These are phyloP conservation scores for Oxygymnocypris stewartii DNA, from an alignment of 2,113 vertebrate genomes.

Conservation along the genomic window DNA sequence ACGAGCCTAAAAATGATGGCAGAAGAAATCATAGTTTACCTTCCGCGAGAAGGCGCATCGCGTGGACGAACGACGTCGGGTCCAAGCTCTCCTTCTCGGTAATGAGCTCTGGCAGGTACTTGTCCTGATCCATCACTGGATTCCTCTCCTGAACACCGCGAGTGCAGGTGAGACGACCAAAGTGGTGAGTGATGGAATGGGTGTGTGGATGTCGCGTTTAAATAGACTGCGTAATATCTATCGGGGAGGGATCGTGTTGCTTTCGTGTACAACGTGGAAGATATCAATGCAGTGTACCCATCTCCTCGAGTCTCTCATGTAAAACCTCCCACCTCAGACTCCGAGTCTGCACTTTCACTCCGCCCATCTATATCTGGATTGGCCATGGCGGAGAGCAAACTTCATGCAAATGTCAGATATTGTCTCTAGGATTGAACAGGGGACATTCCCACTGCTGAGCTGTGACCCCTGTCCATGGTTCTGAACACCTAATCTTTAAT, in stretches of 20 bases:
- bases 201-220: constrained; percentile 56
- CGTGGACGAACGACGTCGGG: constrained; percentile 85
- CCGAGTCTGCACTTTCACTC: constrained; percentile 62
- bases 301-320: constrained; percentile 63
- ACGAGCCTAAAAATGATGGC: not conserved
- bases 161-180: constrained; percentile 68
- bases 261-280: constrained; percentile 55
- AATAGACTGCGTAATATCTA: constrained; percentile 42
- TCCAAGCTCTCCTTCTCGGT: constrained; percentile 91
- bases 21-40: constrained; percentile 74
- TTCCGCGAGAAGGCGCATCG: constrained; percentile 88
- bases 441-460: not conserved
- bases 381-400: constrained; percentile 63
- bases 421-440: constrained; percentile 14
- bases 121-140: constrained; percentile 86
- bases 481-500: constrained; percentile 51
- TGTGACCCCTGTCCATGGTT: constrained; percentile 61
- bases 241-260: constrained; percentile 42
- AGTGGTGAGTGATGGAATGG: constrained; percentile 61
- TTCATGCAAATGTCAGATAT: constrained; percentile 42
- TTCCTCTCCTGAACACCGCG: constrained; percentile 63
- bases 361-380: constrained; percentile 70
- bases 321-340: constrained; percentile 65
- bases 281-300: constrained; percentile 72
- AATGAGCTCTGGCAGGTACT: constrained; percentile 90